Base-by-base conservation (phyloP, 2,888 invertebrate genomes). In the Ectobius pallidus region DNA sequence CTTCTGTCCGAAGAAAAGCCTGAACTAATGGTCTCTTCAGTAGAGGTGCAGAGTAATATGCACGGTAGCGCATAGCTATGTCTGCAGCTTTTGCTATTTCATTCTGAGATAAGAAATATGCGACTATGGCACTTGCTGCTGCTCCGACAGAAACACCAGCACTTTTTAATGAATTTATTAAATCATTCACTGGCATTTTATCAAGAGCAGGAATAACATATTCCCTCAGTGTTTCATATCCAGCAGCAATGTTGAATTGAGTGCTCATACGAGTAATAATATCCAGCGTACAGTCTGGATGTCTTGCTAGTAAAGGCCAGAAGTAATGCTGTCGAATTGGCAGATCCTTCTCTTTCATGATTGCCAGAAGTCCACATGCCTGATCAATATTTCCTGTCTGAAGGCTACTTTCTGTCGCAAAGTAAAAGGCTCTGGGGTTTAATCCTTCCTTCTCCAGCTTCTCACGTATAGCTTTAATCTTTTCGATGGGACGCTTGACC, bases 241-340 rank as follows among this genome's bases (percentile, higher is more conserved):
- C 87, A 1, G 90, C 89, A 32, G 79, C 70, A 0, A 91, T 74
- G 3, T 87, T 85, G 77, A 89, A 87, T 4, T 89, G 86, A 1
- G 80, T 80, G 9, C 83, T 81, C 93, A 95, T 95, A 76, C 86
- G 84, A 22, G 85, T 83, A 1, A 95, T 78, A 2, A 92, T 85
- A 70, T 89, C 85, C 3, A 90, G 78, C 1, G 94, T 84, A 44
- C 80, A n/a, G n/a, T n/a, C n/a, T n/a, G n/a, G 86, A 71, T 87
- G 87, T 0, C 86, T 87, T 1, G 87, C 84, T n/a, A 86, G 83
- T 34, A 95, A 79, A 0, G 96, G 96, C 95, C 95, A 96, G 82
- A 94, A 96, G 79, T 89, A 95, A 81, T 96, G 95, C 75, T 91
- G 90, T 30, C 92, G 86, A 14, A 95, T 85, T 77, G 89, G 87